These are phyloP conservation scores for Rhimphoctona megacephalus DNA, from an alignment of 2,888 invertebrate genomes.

Conservation along the genomic window DNA sequence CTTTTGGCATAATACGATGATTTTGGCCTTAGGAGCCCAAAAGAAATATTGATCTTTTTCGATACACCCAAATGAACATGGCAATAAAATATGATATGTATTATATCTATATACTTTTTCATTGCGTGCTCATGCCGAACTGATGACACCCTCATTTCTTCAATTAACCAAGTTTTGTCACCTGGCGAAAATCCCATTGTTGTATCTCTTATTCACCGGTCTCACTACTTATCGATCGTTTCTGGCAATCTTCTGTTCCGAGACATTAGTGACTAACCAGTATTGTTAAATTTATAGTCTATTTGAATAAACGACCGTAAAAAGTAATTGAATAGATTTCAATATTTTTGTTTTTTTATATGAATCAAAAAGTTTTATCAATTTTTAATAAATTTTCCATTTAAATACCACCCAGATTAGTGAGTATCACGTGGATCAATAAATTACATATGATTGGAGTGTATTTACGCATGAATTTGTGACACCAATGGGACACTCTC, in stretches of 20 bases:
- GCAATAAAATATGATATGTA: no score
- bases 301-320: neutral
- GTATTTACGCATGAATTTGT: constrained; percentile 32
- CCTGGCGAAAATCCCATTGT: neutral
- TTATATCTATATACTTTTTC: neutral
- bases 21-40: no score
- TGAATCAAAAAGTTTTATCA: neutral
- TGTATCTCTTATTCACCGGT: neutral
- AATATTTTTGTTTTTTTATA: neutral
- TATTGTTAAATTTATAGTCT: neutral
- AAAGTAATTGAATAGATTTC: neutral
- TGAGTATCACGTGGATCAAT: constrained; percentile 49
- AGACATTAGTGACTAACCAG: neutral
- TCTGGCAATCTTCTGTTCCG: neutral
- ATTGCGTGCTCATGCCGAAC: neutral
- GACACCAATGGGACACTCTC: constrained; percentile 37
- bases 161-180: neutral
- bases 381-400: neutral
- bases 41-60: no score
- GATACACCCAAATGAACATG: no score
- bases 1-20: no score
- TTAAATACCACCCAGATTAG: constrained; percentile 1
- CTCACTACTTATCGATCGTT: neutral
- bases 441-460: constrained; percentile 23
- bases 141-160: neutral